phyloP scores from a whole-genome alignment of 2,888 invertebrate species.

The Drosophila testacea region DNA sequence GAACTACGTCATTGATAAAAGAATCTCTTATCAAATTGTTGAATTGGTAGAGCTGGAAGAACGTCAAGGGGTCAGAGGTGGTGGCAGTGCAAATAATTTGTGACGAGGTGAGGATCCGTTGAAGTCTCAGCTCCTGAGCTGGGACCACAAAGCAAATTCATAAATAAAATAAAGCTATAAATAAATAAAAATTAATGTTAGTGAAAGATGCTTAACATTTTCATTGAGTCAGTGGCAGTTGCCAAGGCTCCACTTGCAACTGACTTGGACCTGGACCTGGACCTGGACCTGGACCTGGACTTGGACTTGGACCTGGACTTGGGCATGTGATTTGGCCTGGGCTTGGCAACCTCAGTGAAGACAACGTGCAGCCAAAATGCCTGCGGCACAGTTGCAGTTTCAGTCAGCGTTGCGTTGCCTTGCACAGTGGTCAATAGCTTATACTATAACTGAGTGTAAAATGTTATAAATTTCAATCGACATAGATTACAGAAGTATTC shows the following conservation, averaged over 20 bases:
- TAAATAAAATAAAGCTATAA: conserved; percentile 68
- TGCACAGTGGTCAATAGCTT: conserved; percentile 29
- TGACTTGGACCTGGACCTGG: background rate
- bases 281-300: background rate
- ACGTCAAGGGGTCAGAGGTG: background rate
- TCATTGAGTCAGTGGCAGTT: conserved; percentile 61
- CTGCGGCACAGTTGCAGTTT: conserved; percentile 40
- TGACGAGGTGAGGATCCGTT: background rate
- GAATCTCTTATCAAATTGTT: conserved; percentile 1
- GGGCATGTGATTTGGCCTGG: conserved; percentile 12
- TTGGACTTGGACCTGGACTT: background rate
- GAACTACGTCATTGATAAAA: conserved; percentile 19
- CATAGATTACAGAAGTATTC: background rate
- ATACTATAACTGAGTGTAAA: background rate
- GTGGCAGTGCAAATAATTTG: background rate
- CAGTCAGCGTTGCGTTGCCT: conserved; percentile 12
- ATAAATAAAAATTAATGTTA: conserved; percentile 74
- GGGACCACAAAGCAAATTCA: conserved; percentile 45
- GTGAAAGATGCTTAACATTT: conserved; percentile 71
- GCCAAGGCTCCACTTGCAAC: background rate
- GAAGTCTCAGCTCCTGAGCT: conserved; percentile 23
- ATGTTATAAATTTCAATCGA: background rate
- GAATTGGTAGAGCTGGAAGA: background rate
- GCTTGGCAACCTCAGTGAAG: conserved; percentile 26
- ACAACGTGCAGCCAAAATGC: conserved; percentile 32